Conservation (phyloP, 2,888 invertebrate genomes). For the Lissocephala sabroskyi region DNA sequence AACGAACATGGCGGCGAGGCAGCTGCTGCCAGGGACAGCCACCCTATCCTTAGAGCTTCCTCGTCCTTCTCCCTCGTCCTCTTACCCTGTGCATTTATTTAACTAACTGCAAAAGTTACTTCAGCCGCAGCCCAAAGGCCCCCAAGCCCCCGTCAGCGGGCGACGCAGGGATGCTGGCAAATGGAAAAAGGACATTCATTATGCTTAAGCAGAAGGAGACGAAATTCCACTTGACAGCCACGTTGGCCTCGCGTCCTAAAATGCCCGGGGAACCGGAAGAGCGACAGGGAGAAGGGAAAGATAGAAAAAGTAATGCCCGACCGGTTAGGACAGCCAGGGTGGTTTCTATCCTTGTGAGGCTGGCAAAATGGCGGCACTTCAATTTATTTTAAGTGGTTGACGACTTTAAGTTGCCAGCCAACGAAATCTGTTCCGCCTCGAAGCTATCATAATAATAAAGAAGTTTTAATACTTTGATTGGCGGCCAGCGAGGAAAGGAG, state of each 20-base stretch:
- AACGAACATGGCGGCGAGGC: conserved; percentile 29
- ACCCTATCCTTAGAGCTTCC: too few species aligned
- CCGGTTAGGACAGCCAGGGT: background rate
- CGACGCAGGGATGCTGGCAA: conserved; percentile 7
- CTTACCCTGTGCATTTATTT: conserved; percentile 57
- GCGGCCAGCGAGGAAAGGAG: conserved; percentile 31
- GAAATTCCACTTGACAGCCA: conserved; percentile 63
- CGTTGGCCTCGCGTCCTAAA: too few species aligned
- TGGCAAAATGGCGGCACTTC: conserved; percentile 65
- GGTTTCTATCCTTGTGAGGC: too few species aligned
- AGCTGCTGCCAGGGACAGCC: conserved; percentile 26
- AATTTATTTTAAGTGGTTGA: conserved; percentile 65
- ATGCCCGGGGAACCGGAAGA: too few species aligned
- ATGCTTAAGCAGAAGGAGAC: conserved; percentile 68
- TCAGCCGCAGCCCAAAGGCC: conserved; percentile 40
- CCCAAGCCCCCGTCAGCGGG: too few species aligned
- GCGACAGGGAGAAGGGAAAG: background rate
- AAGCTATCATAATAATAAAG: too few species aligned
- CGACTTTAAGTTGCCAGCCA: conserved; percentile 53
- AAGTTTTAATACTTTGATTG: too few species aligned
- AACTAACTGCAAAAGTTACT: conserved; percentile 64
- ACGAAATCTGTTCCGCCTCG: too few species aligned
- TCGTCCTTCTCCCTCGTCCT: background rate
- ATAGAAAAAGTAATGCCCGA: conserved; percentile 14
- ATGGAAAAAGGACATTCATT: conserved; percentile 64